These are phyloP conservation scores for Drosophila basisetae DNA, from an alignment of 2,888 invertebrate species.

Conservation along the genomic window DNA sequence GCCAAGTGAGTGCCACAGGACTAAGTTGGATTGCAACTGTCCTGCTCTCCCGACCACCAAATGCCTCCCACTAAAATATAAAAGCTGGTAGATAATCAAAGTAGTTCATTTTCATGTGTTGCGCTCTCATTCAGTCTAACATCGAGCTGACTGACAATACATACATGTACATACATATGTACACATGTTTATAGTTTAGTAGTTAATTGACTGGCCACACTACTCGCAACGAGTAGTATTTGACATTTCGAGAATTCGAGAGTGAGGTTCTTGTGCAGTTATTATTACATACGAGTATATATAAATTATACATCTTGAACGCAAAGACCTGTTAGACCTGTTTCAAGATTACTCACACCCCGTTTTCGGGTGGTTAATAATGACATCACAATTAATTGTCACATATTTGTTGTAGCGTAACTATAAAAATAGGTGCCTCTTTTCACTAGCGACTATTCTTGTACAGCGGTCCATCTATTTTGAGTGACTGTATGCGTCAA, in stretches of 20 bases:
- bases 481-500: slow-evolving; percentile 41
- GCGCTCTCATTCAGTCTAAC: slow-evolving; percentile 32
- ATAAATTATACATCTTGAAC: slow-evolving; percentile 1
- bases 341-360: background rate
- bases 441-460: slow-evolving; percentile 45
- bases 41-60: slow-evolving; percentile 21
- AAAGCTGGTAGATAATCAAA: slow-evolving; percentile 37
- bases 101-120: slow-evolving; percentile 47
- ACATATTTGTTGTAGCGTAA: slow-evolving; percentile 26
- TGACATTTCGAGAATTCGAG: slow-evolving; percentile 13
- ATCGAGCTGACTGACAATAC: background rate
- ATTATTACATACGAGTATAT: background rate
- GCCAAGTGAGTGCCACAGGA: slow-evolving; percentile 33
- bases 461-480: slow-evolving; percentile 42
- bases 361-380: slow-evolving; percentile 12
- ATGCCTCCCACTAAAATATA: background rate
- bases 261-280: background rate
- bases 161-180: background rate
- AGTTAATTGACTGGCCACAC: slow-evolving; percentile 16
- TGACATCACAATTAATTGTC: slow-evolving; percentile 34
- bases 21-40: slow-evolving; percentile 28
- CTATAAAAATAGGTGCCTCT: slow-evolving; percentile 45
- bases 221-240: background rate
- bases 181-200: slow-evolving; percentile 1
- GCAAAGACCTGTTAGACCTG: background rate